A percentile compares a stretch with the other conserved stretches of the same genome.
Evolutionary conservation across 2,888 invertebrate species (phyloP).

Genomic region (Drosophila mimetica): DNA sequence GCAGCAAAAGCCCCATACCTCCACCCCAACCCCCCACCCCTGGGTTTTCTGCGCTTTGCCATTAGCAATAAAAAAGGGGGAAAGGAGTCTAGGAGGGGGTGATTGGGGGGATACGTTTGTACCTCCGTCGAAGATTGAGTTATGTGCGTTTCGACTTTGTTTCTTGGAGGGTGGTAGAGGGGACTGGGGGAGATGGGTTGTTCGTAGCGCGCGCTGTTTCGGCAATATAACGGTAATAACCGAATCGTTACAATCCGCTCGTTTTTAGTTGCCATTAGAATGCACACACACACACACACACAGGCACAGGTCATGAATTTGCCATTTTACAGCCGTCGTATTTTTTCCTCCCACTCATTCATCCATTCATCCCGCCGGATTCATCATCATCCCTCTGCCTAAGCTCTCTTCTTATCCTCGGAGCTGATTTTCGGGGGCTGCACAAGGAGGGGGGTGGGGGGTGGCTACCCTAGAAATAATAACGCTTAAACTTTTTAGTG

Average conservation of each 20-base stretch:
- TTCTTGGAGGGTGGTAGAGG: constrained; percentile 49
- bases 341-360: constrained; percentile 67
- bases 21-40: background rate
- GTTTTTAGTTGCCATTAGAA: constrained; percentile 78
- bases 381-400: constrained; percentile 18
- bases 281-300: constrained; percentile 44
- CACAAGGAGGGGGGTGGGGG: constrained; percentile 5
- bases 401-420: constrained; percentile 69
- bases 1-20: background rate
- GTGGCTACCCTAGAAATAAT: constrained; percentile 83
- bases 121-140: constrained; percentile 82
- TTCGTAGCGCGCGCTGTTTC: constrained; percentile 65
- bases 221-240: constrained; percentile 83
- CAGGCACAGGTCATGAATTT: constrained; percentile 82
- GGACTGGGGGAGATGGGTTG: background rate
- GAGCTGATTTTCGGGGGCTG: constrained; percentile 63
- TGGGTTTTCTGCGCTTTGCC: constrained; percentile 28
- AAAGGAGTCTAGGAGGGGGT: constrained; percentile 10
- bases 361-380: constrained; percentile 4
- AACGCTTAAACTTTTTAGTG: constrained; percentile 85
- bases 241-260: constrained; percentile 75
- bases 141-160: constrained; percentile 81
- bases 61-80: constrained; percentile 73
- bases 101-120: constrained; percentile 39
- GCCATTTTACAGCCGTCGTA: constrained; percentile 84